Evolutionary conservation across 2,797 vertebrate genomes (phyloP).

Genomic region (Myiotriccus ornatus): DNA sequence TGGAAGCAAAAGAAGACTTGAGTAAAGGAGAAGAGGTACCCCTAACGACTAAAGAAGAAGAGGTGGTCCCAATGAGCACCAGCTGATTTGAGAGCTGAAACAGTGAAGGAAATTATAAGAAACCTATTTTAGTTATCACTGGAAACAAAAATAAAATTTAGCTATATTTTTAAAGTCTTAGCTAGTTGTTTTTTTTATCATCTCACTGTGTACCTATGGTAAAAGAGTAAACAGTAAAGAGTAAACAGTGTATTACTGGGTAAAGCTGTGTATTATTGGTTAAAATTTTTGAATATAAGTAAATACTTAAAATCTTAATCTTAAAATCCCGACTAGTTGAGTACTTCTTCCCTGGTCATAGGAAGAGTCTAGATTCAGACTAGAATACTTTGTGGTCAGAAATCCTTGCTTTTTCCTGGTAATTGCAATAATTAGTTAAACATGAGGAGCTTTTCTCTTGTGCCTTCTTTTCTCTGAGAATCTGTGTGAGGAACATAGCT

Average conservation of each 20-base stretch:
- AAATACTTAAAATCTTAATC: background rate
- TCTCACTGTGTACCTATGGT: background rate
- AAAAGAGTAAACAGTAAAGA: background rate
- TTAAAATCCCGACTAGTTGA: background rate
- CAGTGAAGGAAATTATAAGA: constrained; percentile 49
- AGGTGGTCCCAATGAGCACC: constrained; percentile 5
- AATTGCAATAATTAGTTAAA: background rate
- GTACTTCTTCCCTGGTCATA: background rate
- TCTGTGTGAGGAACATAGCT: background rate
- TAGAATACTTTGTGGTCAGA: background rate
- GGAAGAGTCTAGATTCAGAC: background rate
- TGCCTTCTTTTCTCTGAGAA: background rate
- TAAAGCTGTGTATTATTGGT: background rate
- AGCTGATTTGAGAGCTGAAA: constrained; percentile 28
- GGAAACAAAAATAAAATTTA: constrained; percentile 16
- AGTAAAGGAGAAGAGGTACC: constrained; percentile 32
- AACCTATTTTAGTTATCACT: constrained; percentile 5
- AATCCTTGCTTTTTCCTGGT: background rate
- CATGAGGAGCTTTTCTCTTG: background rate
- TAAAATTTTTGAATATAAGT: background rate
- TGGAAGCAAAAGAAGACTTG: constrained; percentile 31
- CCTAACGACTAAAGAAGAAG: constrained; percentile 21
- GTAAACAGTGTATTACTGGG: background rate
- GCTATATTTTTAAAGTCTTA: background rate
- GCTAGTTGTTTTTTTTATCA: background rate